These are phyloP conservation scores for Petrocephalus sullivani DNA, from an alignment of 2,797 vertebrate genomes.

Conservation along the genomic window DNA sequence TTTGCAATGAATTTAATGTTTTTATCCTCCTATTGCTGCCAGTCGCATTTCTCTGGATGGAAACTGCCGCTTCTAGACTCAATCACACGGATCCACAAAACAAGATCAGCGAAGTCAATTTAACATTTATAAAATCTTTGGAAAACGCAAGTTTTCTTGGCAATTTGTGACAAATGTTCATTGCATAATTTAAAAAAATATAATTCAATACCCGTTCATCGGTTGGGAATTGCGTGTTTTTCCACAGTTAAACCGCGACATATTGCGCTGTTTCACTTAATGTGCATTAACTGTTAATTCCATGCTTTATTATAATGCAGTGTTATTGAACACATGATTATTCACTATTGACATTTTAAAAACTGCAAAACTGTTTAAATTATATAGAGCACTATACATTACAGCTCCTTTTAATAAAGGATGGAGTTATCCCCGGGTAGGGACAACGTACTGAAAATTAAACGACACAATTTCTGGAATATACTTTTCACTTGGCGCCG, in stretches of 20 bases:
- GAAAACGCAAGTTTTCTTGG: neutral
- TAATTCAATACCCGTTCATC: neutral
- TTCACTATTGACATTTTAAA: neutral
- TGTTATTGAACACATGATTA: neutral
- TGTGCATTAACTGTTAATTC: neutral
- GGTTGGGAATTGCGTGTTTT: neutral
- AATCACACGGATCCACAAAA: neutral
- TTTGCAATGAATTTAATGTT: neutral
- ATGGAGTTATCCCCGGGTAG: neutral
- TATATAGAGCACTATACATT: neutral
- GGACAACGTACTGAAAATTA: neutral
- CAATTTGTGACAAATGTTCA: neutral
- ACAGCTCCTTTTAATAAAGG: neutral
- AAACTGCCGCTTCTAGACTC: neutral
- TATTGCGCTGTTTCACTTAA: neutral
- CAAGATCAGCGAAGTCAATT: neutral
- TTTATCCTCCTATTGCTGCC: neutral
- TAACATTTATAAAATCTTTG: neutral
- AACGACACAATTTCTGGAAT: neutral
- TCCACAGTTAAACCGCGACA: neutral
- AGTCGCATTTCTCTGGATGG: neutral
- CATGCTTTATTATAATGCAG: neutral
- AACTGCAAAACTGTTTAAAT: neutral
- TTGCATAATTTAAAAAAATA: neutral
- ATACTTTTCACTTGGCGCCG: neutral